phyloP scores from a whole-genome alignment of 1,140 invertebrate genomes.

The Drosophila parvula region DNA sequence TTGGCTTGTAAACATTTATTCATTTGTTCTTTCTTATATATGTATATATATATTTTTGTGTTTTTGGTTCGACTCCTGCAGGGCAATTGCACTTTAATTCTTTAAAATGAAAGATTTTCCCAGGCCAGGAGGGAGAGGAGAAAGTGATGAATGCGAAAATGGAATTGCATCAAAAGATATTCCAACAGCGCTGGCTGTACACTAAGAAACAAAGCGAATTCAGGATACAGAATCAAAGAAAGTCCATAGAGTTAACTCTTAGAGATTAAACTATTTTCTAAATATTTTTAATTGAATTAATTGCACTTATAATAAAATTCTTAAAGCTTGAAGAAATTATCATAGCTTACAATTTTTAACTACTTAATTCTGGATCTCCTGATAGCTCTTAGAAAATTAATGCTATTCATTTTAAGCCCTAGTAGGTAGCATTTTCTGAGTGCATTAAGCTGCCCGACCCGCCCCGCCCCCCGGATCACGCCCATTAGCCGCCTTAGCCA shows the following conservation, averaged over 20 bases:
- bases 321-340: neutral
- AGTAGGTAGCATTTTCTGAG: neutral
- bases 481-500: slow-evolving; percentile 10
- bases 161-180: slow-evolving; percentile 30
- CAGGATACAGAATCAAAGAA: neutral
- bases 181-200: neutral
- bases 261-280: too few species aligned
- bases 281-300: neutral
- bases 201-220: neutral
- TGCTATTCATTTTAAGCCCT: neutral
- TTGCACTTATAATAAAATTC: neutral
- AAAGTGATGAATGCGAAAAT: slow-evolving; percentile 10
- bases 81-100: slow-evolving; percentile 54
- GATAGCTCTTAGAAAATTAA: neutral
- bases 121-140: neutral
- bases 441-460: neutral
- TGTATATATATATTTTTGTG: slow-evolving; percentile 22
- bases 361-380: neutral
- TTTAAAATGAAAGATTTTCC: slow-evolving; percentile 21
- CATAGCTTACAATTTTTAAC: neutral
- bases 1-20: slow-evolving; percentile 54
- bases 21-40: slow-evolving; percentile 32
- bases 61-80: slow-evolving; percentile 36
- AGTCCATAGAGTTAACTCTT: neutral
- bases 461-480: neutral